A percentile compares a stretch with the other conserved stretches of the same genome.
Evolutionary conservation across 1,140 invertebrate genomes (phyloP).

Genomic region (Ips nitidus): DNA sequence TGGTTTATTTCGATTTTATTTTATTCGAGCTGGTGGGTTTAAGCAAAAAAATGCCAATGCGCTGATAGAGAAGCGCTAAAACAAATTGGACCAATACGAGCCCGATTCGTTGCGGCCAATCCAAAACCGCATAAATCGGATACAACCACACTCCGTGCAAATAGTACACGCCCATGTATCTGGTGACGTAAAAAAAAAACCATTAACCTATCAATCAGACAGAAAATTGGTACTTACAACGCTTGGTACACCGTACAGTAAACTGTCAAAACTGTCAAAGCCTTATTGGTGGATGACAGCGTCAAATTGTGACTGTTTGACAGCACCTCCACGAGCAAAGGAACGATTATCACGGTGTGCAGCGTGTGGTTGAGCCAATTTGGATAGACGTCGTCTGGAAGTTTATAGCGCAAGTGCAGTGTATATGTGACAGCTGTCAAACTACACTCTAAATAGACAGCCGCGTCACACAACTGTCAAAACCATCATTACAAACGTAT

Average conservation of each 20-base stretch:
- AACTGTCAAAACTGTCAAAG: conserved; percentile 10
- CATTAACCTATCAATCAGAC: neutral
- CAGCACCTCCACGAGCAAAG: conserved; percentile 30
- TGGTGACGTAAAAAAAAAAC: conserved; percentile 19
- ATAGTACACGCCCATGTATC: conserved; percentile 33
- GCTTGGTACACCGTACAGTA: conserved; percentile 25
- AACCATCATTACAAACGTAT: neutral
- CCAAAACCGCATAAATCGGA: conserved; percentile 29
- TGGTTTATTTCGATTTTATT: too few species aligned
- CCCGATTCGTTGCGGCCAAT: conserved; percentile 17
- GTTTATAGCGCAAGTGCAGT: neutral
- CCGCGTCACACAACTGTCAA: too few species aligned
- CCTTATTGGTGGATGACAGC: conserved; percentile 14
- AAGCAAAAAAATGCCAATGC: conserved; percentile 20
- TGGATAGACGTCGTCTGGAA: conserved; percentile 35
- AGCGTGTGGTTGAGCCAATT: conserved; percentile 37
- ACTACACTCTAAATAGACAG: neutral
- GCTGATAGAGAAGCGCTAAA: conserved; percentile 19
- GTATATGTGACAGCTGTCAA: neutral
- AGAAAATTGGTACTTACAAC: conserved; percentile 29
- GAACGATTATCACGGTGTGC: conserved; percentile 35
- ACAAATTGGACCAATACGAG: conserved; percentile 18
- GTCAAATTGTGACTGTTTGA: conserved; percentile 19
- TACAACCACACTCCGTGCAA: conserved; percentile 35
- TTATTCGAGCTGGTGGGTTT: too few species aligned